These are phyloP conservation scores for Dunckerocampus dactyliophorus DNA, from an alignment of 2,113 vertebrate species.

Conservation along the genomic window DNA sequence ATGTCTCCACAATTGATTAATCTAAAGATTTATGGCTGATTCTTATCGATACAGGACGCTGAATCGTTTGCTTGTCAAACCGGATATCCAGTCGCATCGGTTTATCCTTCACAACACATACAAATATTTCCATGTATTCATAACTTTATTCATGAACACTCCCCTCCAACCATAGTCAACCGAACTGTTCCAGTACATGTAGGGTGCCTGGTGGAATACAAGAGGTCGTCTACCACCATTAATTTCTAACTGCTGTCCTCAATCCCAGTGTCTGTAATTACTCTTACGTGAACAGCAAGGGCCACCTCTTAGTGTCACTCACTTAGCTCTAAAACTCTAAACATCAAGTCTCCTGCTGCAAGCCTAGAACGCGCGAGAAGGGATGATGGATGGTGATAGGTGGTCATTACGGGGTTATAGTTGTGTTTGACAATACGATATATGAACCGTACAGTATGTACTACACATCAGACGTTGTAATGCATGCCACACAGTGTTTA, in stretches of 20 bases:
- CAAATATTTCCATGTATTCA: too few relatives aligned
- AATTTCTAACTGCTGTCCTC: not conserved
- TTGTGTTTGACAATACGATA: slow-evolving; percentile 19
- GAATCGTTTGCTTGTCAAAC: too few relatives aligned
- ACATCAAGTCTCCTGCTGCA: slow-evolving; percentile 3
- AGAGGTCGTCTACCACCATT: too few relatives aligned
- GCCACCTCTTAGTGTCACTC: slow-evolving; percentile 2
- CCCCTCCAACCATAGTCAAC: too few relatives aligned
- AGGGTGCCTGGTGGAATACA: too few relatives aligned
- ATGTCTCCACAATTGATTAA: too few relatives aligned
- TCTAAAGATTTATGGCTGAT: too few relatives aligned
- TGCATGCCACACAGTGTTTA: slow-evolving; percentile 8
- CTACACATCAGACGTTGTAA: slow-evolving; percentile 7
- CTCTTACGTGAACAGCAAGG: not conserved
- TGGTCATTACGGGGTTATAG: slow-evolving; percentile 28
- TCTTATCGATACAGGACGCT: too few relatives aligned
- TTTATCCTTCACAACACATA: too few relatives aligned
- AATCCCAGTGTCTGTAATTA: not conserved
- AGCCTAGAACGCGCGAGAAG: not conserved
- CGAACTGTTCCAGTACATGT: too few relatives aligned
- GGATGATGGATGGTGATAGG: slow-evolving; percentile 11
- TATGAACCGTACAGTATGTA: not conserved
- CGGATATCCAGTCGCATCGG: too few relatives aligned
- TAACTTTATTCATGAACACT: too few relatives aligned
- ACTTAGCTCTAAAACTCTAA: slow-evolving; percentile 17